phyloP scores from a whole-genome alignment of 2,888 invertebrate genomes.

The Fragum fragum region DNA sequence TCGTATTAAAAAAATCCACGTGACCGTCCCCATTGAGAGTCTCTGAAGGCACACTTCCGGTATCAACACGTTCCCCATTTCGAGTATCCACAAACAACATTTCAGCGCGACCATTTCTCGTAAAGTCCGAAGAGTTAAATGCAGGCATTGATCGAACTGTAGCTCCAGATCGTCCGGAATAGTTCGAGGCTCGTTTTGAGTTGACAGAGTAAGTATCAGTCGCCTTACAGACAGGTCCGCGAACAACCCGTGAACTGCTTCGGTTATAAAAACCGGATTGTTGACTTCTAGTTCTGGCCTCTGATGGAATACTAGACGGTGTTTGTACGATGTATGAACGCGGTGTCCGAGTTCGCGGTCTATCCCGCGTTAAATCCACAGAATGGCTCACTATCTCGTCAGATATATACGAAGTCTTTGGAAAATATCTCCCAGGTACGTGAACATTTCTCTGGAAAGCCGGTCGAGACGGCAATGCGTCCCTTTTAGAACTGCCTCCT shows the following conservation, averaged over 20 bases:
- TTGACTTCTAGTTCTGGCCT: constrained; percentile 29
- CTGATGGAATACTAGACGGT: constrained; percentile 23
- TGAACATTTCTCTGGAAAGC: constrained; percentile 54
- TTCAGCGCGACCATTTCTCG: constrained; percentile 12
- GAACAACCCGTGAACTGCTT: constrained; percentile 34
- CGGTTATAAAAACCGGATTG: constrained; percentile 8
- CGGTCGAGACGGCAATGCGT: constrained; percentile 58
- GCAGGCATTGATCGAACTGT: constrained; percentile 48
- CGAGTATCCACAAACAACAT: constrained; percentile 4
- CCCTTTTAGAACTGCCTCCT: background rate
- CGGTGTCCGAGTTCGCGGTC: constrained; percentile 59
- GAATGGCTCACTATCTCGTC: constrained; percentile 40
- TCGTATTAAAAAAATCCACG: constrained; percentile 71
- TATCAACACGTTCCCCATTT: constrained; percentile 2
- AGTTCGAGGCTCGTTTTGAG: constrained; percentile 32
- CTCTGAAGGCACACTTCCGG: background rate
- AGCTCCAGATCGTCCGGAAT: constrained; percentile 43
- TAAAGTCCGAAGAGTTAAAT: background rate
- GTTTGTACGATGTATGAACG: constrained; percentile 37
- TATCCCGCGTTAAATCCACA: constrained; percentile 20
- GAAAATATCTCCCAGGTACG: constrained; percentile 74
- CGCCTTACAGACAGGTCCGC: constrained; percentile 46
- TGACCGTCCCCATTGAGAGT: constrained; percentile 56
- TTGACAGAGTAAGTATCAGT: constrained; percentile 39
- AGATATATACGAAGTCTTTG: constrained; percentile 62